These are phyloP conservation scores for Chondrosia reniformis DNA, from an alignment of 37 sponge, comb jelly and placozoan genomes.

Conservation along the genomic window DNA sequence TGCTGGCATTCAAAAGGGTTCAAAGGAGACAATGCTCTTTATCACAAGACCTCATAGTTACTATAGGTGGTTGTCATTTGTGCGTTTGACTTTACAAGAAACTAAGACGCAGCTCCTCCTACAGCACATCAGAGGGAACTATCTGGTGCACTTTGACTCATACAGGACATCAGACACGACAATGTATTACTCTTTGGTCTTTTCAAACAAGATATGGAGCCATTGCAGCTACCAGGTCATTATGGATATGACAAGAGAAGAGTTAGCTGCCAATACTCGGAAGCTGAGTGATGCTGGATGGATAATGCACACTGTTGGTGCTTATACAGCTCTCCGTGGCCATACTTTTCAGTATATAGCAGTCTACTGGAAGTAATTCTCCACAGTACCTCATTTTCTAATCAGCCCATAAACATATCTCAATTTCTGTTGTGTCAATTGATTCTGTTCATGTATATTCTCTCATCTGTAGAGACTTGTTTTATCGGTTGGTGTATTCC, in stretches of 20 bases:
- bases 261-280: neutral
- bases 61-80: neutral
- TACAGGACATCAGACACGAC: neutral
- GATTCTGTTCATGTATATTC: too few relatives aligned
- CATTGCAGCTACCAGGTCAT: neutral
- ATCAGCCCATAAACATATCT: too few relatives aligned
- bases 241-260: neutral
- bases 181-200: neutral
- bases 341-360: neutral
- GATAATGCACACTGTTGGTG: neutral
- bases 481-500: too few relatives aligned
- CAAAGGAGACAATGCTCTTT: neutral
- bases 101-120: neutral
- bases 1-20: neutral
- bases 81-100: neutral
- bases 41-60: neutral
- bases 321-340: neutral
- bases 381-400: neutral
- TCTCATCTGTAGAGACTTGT: too few relatives aligned
- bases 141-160: neutral
- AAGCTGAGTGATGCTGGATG: neutral
- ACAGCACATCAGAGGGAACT: neutral
- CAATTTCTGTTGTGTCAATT: too few relatives aligned
- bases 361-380: slow-evolving; percentile 10
- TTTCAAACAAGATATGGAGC: neutral